Percentiles rank a stretch among this genome's conserved stretches.
Evolutionary conservation across 2,797 vertebrate species (phyloP).

Genomic region (Diceros bicornis): DNA sequence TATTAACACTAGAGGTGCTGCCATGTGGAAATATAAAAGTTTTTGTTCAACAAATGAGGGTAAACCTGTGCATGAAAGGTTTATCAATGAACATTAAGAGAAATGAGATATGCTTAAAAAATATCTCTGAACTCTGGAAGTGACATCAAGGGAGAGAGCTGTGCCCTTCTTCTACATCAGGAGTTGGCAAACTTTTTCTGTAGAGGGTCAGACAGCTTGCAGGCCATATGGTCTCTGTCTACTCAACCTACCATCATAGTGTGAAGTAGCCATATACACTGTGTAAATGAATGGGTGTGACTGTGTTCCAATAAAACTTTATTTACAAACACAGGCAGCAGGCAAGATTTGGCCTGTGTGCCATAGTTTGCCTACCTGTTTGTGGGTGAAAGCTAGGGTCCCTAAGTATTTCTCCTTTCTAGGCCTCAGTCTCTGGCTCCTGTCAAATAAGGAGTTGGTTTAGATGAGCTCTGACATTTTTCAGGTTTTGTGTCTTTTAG

Average conservation of each 20-base stretch:
- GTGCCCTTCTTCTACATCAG: neutral
- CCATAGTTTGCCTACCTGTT: neutral
- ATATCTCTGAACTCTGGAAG: slow-evolving; percentile 16
- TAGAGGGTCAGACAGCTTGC: neutral
- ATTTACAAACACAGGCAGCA: neutral
- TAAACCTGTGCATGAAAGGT: neutral
- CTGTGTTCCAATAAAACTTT: slow-evolving; percentile 10
- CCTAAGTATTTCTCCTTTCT: neutral
- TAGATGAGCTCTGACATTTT: neutral
- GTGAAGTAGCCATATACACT: neutral
- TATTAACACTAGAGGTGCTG: neutral
- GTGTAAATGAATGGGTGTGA: neutral
- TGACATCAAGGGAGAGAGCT: neutral
- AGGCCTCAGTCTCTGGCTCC: slow-evolving; percentile 14
- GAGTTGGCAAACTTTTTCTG: neutral
- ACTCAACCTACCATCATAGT: neutral
- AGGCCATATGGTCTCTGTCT: neutral
- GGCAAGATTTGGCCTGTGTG: neutral
- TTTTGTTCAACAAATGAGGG: slow-evolving; percentile 47
- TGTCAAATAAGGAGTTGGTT: slow-evolving; percentile 1
- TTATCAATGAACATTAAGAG: slow-evolving; percentile 38
- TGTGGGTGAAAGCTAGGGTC: neutral
- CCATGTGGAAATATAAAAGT: slow-evolving; percentile 7
- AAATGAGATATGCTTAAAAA: neutral
- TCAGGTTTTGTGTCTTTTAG: slow-evolving; percentile 43